Evolutionary conservation across 2,113 vertebrate genomes (phyloP), one percentile per base, ranked within the genome.

Genomic region (Lampris incognitus): DNA sequence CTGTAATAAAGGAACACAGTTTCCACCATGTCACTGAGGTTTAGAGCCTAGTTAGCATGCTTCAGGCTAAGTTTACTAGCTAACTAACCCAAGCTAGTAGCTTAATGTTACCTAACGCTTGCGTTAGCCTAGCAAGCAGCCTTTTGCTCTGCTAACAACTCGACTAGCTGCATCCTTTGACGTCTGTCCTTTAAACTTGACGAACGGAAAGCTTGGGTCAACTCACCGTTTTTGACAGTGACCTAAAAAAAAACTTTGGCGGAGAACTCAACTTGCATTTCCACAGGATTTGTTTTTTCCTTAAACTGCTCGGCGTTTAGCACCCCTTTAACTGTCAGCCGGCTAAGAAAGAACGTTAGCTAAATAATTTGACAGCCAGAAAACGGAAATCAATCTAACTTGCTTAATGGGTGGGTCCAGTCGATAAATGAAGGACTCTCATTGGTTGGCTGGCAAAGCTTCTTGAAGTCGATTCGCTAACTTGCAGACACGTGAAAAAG

Each of bases 361-460:
- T 74, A 78, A 79, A 82, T 70, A 63, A 79, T 86, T 85, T 93
- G 90, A 91, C 89, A 91, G 72, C 69, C 69, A 66, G 54, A 51
- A 76, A 85, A 57, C 38, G 42, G 70, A 84, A 82, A 39, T 87
- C 90, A 90, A 90, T 74, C 88, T 81, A 90, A 83, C 86, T 0
- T 75, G 2, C 24, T 4, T 5, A 75, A 50, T 48, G 89, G 89
- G 91, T 83, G 90, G 79, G 74, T 74, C 71, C 7, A 44, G 9
- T 9, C 0, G 0, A 1, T 0, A 2, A 59, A 0, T 0, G 24
- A 0, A 6, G 36, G 3, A n/a, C 46, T 77, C 0, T 63, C 6
- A 92, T 92, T 90, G 89, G 91, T 76, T 13, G 0, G 10, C 0
- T 0, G 6, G 13, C 49, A 5, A 39, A 41, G 37, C n/a, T 9